Conservation (phyloP, 2,113 vertebrate genomes). For the Corynorhinus townsendii region DNA sequence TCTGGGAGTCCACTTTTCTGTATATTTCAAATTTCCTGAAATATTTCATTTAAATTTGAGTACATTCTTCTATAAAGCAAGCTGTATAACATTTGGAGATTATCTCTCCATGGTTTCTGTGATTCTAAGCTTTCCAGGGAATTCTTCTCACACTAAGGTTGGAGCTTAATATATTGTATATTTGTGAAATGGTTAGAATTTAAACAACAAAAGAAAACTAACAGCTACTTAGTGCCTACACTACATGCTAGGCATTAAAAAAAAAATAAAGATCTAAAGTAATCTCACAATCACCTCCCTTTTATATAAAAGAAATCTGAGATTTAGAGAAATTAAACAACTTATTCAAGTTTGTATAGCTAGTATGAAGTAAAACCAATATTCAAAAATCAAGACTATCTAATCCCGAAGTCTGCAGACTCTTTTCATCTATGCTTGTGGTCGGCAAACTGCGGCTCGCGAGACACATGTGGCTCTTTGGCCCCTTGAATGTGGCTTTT, state of each 20-base stretch:
- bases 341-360: not conserved
- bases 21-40: not conserved
- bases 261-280: not conserved
- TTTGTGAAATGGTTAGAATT: not conserved
- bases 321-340: not conserved
- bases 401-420: not conserved
- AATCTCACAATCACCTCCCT: not conserved
- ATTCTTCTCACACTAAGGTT: not conserved
- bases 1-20: not conserved
- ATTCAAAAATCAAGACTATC: not conserved
- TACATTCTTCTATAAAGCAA: not conserved
- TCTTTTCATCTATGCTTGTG: not conserved
- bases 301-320: not conserved
- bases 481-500: no score
- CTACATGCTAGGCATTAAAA: not conserved
- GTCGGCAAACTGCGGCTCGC: no score
- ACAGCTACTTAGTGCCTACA: not conserved
- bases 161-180: not conserved
- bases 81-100: not conserved
- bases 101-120: not conserved
- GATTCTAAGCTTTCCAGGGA: not conserved
- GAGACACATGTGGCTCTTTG: no score
- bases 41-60: not conserved
- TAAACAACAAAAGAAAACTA: not conserved
- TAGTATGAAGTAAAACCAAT: not conserved